These are phyloP conservation scores for Arctia plantaginis DNA, from an alignment of 2,888 invertebrate genomes.

Conservation along the genomic window DNA sequence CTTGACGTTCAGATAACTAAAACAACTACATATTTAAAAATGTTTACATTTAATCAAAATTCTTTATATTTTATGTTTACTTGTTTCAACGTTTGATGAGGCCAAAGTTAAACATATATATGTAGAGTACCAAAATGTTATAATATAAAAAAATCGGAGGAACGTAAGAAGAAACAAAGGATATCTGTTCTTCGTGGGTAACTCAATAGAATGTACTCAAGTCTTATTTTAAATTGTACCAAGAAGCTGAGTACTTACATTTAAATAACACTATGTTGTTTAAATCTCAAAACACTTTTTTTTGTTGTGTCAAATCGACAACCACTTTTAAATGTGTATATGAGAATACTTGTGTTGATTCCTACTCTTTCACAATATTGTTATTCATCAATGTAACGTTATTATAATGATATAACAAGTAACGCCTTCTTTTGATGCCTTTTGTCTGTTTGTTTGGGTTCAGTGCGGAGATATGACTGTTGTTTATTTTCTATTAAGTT, in stretches of 20 bases:
- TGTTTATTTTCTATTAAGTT: slow-evolving; percentile 72
- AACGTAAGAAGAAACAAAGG: not conserved
- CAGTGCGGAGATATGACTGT: slow-evolving; percentile 61
- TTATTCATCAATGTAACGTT: slow-evolving; percentile 65
- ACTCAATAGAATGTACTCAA: not conserved
- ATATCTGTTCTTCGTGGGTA: not conserved
- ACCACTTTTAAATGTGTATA: not conserved
- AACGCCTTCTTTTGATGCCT: slow-evolving; percentile 77
- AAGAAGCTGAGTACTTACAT: not conserved
- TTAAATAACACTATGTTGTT: no score
- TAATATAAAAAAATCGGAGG: not conserved
- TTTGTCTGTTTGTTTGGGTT: slow-evolving; percentile 69
- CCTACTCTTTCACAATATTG: slow-evolving; percentile 66
- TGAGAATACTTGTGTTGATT: slow-evolving; percentile 53
- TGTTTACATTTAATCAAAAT: slow-evolving; percentile 50
- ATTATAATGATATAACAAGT: slow-evolving; percentile 74
- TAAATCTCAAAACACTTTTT: not conserved
- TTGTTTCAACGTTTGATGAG: slow-evolving; percentile 21
- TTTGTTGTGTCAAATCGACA: not conserved
- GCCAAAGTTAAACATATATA: not conserved
- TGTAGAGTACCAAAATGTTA: not conserved
- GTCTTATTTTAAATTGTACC: not conserved
- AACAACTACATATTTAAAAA: slow-evolving; percentile 64
- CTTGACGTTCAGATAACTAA: slow-evolving; percentile 58
- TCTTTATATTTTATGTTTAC: slow-evolving; percentile 56